Percentiles rank a stretch among this genome's conserved stretches.
Evolutionary conservation across 1,140 invertebrate genomes (phyloP).

Genomic region (Bilobella aurantiaca): DNA sequence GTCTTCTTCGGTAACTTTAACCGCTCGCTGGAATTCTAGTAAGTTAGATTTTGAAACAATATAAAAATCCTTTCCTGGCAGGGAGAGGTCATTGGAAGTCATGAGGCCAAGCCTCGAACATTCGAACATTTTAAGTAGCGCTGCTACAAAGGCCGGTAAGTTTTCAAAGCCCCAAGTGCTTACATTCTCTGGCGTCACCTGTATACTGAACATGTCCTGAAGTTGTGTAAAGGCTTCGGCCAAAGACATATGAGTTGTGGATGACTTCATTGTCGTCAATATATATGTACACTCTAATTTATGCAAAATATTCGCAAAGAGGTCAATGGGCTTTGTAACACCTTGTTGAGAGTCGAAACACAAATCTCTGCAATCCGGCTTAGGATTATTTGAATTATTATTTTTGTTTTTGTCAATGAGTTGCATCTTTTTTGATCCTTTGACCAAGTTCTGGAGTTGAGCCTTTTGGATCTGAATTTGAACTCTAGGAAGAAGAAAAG

Average conservation of each 20-base stretch:
- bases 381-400: too few species aligned
- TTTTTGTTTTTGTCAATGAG: too few species aligned
- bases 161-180: neutral
- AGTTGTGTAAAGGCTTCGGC: too few species aligned
- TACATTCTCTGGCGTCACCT: neutral
- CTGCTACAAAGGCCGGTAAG: neutral
- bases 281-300: neutral
- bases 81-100: slow-evolving; percentile 1
- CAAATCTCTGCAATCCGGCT: neutral
- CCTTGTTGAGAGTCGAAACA: neutral
- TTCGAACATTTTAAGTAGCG: neutral
- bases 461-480: neutral
- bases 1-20: neutral
- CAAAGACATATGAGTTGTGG: too few species aligned
- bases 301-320: neutral
- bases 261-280: neutral
- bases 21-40: neutral
- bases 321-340: neutral
- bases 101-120: neutral
- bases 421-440: neutral
- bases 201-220: neutral
- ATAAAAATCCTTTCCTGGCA: neutral
- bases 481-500: neutral
- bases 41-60: neutral
- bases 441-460: neutral